Conservation (phyloP, 2,888 invertebrate genomes). For the Drosophila limbata region DNA sequence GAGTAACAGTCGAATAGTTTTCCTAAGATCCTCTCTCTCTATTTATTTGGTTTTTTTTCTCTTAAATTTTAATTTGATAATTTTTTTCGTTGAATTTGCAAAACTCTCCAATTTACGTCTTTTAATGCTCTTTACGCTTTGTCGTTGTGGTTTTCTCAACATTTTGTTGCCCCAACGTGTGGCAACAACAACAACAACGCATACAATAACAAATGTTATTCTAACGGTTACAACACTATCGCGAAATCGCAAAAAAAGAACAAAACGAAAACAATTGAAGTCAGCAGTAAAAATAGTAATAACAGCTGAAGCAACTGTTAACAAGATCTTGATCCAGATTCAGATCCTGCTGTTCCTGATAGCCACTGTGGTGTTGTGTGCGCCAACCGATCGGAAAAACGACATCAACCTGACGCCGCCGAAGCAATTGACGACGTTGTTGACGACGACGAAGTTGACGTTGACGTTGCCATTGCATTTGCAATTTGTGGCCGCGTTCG, state of each 20-base stretch:
- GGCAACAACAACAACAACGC: slow-evolving; percentile 9
- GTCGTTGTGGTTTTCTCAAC: slow-evolving; percentile 30
- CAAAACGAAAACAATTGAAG: slow-evolving; percentile 25
- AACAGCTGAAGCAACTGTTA: slow-evolving; percentile 4
- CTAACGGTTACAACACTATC: slow-evolving; percentile 9
- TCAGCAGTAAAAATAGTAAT: slow-evolving; percentile 13
- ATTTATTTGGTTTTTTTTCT: neutral
- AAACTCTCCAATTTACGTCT: slow-evolving; percentile 12
- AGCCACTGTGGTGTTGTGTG: slow-evolving; percentile 33
- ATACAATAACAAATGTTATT: slow-evolving; percentile 6
- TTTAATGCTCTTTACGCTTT: slow-evolving; percentile 43
- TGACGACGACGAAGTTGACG: slow-evolving; percentile 41
- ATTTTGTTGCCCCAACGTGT: slow-evolving; percentile 20
- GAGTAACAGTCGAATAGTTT: slow-evolving; percentile 1
- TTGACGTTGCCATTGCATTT: slow-evolving; percentile 47
- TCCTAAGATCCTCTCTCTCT: neutral
- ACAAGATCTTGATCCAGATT: slow-evolving; percentile 11
- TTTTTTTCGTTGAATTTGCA: slow-evolving; percentile 15
- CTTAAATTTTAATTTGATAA: neutral
- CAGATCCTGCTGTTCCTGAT: slow-evolving; percentile 23
- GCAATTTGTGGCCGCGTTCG: slow-evolving; percentile 60
- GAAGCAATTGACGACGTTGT: slow-evolving; percentile 59
- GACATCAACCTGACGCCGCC: slow-evolving; percentile 67
- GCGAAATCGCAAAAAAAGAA: slow-evolving; percentile 18
- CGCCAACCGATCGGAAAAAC: slow-evolving; percentile 45